Base-by-base conservation (phyloP, 2,888 invertebrate species). In the Thelaira solivaga region DNA sequence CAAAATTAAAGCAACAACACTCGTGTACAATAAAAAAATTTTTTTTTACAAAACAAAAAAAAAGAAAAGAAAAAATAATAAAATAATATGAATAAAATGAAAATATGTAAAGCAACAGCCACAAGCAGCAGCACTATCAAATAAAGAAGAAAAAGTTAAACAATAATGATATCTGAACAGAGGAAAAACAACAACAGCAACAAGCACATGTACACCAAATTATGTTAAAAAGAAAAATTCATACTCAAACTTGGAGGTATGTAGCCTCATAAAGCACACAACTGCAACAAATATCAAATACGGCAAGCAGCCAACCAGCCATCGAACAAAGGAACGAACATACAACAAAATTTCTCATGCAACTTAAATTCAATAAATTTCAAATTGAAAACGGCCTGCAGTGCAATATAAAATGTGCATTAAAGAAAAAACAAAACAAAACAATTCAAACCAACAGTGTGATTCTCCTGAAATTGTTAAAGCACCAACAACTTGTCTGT, bases 351-450 rank as follows among this genome's bases (percentile, higher is more conserved):
- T 11, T 34, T 31, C n/a, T 59, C 41, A 41, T 69, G 39, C 69
- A 69, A 59, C 64, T 51, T 24, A 67, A 69, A 78, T 64, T 65
- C 51, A 72, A 75, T 79, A 55, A 79, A 79, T 64, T 79, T 76
- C 53, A 59, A n/a, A 71, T 26, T 45, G 57, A 62, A 47, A 31
- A 62, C 49, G 45, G 7, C n/a, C n/a, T n/a, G 4, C 51, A 41
- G n/a, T 53, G 20, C 26, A 29, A 24, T 34, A 57, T 13, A 57
- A 34, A 18, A 59, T 16, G 18, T 16, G 29, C 47, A 13, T 16
- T 18, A 67, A 24, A 51, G 31, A 39, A 24, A 57, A 29, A 22
- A 51, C n/a, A 36, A 41, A 68, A 62, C 41, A 55, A 69, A 62
- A 13, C 6, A 6, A 13, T 11, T 26, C n/a, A n/a, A n/a, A n/a